Percentiles rank a stretch among this genome's conserved stretches.
Conservation (phyloP, 2,113 vertebrate genomes). For the Myrmecophaga tridactyla region DNA sequence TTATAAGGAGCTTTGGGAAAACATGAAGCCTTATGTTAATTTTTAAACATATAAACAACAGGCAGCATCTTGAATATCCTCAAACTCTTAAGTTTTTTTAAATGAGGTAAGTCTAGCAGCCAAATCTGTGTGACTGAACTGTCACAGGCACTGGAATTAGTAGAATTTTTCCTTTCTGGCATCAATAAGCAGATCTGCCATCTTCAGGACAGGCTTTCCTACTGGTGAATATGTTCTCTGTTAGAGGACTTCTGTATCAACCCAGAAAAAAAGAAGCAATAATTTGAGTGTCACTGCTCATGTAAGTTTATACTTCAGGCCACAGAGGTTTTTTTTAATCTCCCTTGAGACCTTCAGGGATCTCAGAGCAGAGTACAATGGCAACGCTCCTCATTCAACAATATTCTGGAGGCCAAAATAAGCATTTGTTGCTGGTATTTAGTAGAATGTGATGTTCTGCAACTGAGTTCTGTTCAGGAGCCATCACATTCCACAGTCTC, state of each 20-base stretch:
- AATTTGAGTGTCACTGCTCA: neutral
- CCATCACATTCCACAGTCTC: neutral
- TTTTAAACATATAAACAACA: conserved; percentile 3
- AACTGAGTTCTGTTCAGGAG: neutral
- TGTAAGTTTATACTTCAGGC: neutral
- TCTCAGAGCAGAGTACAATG: neutral
- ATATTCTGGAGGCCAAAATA: neutral
- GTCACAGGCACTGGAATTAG: neutral
- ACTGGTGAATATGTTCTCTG: neutral
- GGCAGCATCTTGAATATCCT: neutral
- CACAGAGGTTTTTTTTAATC: neutral
- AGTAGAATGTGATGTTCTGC: neutral
- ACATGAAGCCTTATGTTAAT: neutral
- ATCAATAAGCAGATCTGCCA: neutral
- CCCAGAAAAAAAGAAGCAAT: neutral
- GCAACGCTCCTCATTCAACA: neutral
- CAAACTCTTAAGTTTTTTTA: conserved; percentile 8
- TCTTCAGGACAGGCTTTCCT: neutral
- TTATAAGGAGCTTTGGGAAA: neutral
- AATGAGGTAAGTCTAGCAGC: neutral
- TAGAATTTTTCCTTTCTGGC: neutral
- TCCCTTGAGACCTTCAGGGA: neutral
- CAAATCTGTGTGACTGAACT: neutral
- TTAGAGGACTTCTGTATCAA: neutral
- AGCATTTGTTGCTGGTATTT: neutral